A percentile compares a stretch with the other conserved stretches of the same genome.
Evolutionary conservation across 2,113 vertebrate genomes (phyloP).

Genomic region (Taxidea taxus): DNA sequence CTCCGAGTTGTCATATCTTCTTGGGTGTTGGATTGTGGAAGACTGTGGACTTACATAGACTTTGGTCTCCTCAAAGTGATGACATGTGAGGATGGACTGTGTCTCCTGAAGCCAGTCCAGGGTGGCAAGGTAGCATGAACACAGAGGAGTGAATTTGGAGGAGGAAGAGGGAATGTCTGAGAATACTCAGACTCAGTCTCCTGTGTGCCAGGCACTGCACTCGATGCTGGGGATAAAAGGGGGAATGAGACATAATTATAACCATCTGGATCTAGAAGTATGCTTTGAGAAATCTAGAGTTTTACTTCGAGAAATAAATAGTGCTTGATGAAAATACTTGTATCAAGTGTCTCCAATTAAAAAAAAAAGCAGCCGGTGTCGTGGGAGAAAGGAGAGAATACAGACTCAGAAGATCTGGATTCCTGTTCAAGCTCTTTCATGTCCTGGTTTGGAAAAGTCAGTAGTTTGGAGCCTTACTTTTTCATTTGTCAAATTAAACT

Average conservation of each 20-base stretch:
- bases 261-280: neutral
- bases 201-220: neutral
- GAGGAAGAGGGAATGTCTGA: neutral
- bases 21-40: neutral
- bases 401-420: neutral
- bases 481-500: constrained; percentile 10
- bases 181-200: too few species aligned
- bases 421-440: neutral
- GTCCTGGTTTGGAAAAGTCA: neutral
- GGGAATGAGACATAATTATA: neutral
- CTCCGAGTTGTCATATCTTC: neutral
- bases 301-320: neutral
- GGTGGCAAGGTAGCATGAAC: neutral
- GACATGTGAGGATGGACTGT: neutral
- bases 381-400: neutral
- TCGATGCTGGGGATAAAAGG: neutral
- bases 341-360: neutral
- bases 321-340: neutral
- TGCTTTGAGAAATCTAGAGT: neutral
- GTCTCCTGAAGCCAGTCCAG: neutral
- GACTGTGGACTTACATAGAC: neutral
- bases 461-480: neutral
- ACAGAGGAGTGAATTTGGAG: neutral
- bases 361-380: neutral
- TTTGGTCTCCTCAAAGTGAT: neutral